Percentiles rank a stretch among this genome's conserved stretches.
These are phyloP conservation scores for Emydocephalus ijimae DNA, from an alignment of 2,113 vertebrate species.

Conservation along the genomic window DNA sequence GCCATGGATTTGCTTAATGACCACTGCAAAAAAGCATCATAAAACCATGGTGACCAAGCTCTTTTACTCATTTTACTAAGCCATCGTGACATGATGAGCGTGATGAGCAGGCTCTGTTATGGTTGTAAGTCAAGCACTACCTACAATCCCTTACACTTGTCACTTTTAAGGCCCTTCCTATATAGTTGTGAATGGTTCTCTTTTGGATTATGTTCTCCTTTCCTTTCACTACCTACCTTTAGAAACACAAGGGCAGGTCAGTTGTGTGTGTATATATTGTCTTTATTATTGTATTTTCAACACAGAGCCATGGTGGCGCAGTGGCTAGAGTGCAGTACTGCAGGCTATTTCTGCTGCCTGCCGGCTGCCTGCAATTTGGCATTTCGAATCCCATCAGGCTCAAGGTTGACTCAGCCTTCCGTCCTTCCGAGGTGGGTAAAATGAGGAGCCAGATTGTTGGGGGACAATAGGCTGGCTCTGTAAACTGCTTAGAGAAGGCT, in stretches of 20 bases:
- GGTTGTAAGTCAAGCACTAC: not conserved
- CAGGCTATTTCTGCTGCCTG: too few species aligned
- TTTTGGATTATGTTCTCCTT: not conserved
- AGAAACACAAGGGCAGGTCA: not conserved
- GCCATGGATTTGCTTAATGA: too few species aligned
- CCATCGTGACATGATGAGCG: not conserved
- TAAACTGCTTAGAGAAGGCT: too few species aligned
- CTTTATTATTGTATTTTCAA: not conserved
- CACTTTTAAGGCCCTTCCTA: not conserved
- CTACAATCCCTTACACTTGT: not conserved
- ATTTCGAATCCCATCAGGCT: too few species aligned
- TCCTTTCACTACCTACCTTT: not conserved
- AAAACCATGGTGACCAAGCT: not conserved
- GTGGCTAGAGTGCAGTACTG: too few species aligned
- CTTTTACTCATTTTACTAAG: not conserved
- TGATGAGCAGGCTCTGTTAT: not conserved
- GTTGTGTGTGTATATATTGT: not conserved
- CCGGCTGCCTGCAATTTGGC: too few species aligned
- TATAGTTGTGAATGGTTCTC: not conserved
- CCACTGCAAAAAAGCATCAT: not conserved
- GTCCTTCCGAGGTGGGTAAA: too few species aligned
- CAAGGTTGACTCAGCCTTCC: too few species aligned
- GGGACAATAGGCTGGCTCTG: too few species aligned
- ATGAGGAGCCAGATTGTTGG: too few species aligned
- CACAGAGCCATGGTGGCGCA: too few species aligned